Percentiles rank a stretch among this genome's conserved stretches.
These are phyloP conservation scores for Barypeithes pellucidus DNA, from an alignment of 2,888 invertebrate species.

Conservation along the genomic window DNA sequence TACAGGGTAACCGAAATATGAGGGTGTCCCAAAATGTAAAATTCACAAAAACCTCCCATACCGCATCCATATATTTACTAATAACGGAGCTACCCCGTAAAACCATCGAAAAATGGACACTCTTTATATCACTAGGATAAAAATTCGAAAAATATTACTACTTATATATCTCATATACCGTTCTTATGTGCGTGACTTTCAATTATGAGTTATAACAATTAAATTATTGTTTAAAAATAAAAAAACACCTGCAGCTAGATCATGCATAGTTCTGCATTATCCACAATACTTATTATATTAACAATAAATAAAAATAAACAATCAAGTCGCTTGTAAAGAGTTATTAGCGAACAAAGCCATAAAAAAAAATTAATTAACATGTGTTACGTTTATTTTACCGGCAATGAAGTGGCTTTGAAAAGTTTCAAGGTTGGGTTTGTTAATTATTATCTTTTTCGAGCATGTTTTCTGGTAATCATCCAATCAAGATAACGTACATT, in stretches of 20 bases:
- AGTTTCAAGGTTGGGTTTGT: conserved; percentile 2
- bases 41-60: too few species aligned
- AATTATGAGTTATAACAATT: neutral
- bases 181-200: too few species aligned
- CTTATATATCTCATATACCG: too few species aligned
- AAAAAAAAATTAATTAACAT: conserved; percentile 1
- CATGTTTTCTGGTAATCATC: neutral
- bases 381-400: conserved; percentile 19
- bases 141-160: too few species aligned
- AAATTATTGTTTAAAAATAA: neutral
- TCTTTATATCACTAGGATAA: too few species aligned
- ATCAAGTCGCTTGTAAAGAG: neutral
- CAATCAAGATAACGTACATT: neutral
- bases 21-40: too few species aligned
- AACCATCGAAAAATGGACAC: too few species aligned
- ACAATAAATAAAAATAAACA: conserved; percentile 4
- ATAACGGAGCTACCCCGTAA: too few species aligned
- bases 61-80: too few species aligned
- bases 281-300: neutral
- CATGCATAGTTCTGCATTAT: conserved; percentile 18
- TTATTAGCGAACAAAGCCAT: neutral
- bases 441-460: conserved; percentile 8
- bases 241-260: conserved; percentile 9
- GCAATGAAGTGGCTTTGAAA: neutral
- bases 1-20: too few species aligned